Evolutionary conservation across 2,797 vertebrate species (phyloP), one percentile per base, ranked within the genome.

Genomic region (Dallia pectoralis): DNA sequence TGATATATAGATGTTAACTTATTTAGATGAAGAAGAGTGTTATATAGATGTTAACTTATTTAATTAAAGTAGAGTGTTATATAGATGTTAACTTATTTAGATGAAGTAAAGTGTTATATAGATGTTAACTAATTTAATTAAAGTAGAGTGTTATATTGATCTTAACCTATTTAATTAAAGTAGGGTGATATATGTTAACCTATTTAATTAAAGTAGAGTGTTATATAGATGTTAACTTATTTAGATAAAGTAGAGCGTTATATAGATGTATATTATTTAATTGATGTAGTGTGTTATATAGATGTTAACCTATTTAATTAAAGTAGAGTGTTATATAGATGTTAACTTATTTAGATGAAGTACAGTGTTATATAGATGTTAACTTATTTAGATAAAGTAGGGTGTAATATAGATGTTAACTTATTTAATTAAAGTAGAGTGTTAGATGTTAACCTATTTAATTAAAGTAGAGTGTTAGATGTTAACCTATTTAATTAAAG

Each of bases 71-170:
- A 47, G 76, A 73, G 73, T 67, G 75, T 81, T 78, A 86, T 81
- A 82, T 78, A 79, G 77, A 75, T 72, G 76, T 82, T 70, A 79
- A 71, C 78, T 79, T 79, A 76, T 4, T 47, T 67, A n/a, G n/a
- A 87, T 84, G 82, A 81, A 74, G 70, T 40, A 47, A 75, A 73
- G 73, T 67, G 75, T 81, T 78, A 86, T 81, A 82, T 78, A 79
- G 77, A 75, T 72, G 76, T 82, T 70, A 79, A 71, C 78, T 79
- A 78, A 76, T 4, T 47, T 67, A n/a, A n/a, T 87, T 84, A 83
- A 81, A 74, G 70, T 40, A 47, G 76, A 73, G 73, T 67, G 75
- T 81, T 78, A 86, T 81, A 82, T 78, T 78, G 77, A 75, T 72
- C 75, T 82, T 70, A 79, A 71, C 78, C 80, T 79, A 76, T 4